phyloP scores from a whole-genome alignment of 2,113 vertebrate genomes.

The Bos javanicus region DNA sequence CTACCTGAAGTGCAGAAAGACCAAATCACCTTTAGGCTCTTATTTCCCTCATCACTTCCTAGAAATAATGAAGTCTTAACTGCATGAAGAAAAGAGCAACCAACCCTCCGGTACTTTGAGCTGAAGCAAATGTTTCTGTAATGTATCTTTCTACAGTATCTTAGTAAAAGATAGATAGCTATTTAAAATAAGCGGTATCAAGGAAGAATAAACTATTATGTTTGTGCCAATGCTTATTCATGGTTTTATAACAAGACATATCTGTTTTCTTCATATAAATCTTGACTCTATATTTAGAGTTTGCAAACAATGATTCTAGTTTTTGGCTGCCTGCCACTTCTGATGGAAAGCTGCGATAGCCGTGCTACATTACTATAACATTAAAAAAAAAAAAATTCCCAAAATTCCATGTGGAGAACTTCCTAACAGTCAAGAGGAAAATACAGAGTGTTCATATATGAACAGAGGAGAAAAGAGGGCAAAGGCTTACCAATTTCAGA shows the following conservation, averaged over 20 bases:
- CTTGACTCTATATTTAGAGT: conserved; percentile 86
- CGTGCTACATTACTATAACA: conserved; percentile 70
- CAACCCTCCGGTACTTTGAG: conserved; percentile 66
- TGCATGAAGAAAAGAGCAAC: conserved; percentile 75
- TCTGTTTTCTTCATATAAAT: conserved; percentile 86
- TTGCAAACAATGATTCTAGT: conserved; percentile 85
- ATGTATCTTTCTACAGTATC: conserved; percentile 75
- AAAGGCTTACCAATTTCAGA: background rate
- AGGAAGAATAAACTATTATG: conserved; percentile 83
- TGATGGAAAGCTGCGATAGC: conserved; percentile 81
- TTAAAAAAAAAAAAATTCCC: conserved; percentile 49
- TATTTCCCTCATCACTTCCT: conserved; percentile 70
- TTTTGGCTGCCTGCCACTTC: conserved; percentile 85
- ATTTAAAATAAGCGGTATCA: conserved; percentile 83
- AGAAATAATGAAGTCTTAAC: conserved; percentile 77
- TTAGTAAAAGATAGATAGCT: conserved; percentile 76
- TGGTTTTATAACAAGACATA: conserved; percentile 84
- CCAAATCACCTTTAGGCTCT: conserved; percentile 66
- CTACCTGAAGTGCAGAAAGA: conserved; percentile 56
- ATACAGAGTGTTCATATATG: background rate
- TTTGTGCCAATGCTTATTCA: conserved; percentile 84
- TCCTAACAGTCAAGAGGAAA: background rate
- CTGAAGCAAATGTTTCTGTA: conserved; percentile 73
- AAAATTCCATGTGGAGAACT: conserved; percentile 55
- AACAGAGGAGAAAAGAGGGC: background rate